phyloP scores from a whole-genome alignment of 1,140 invertebrate genomes.

The Limonius californicus region DNA sequence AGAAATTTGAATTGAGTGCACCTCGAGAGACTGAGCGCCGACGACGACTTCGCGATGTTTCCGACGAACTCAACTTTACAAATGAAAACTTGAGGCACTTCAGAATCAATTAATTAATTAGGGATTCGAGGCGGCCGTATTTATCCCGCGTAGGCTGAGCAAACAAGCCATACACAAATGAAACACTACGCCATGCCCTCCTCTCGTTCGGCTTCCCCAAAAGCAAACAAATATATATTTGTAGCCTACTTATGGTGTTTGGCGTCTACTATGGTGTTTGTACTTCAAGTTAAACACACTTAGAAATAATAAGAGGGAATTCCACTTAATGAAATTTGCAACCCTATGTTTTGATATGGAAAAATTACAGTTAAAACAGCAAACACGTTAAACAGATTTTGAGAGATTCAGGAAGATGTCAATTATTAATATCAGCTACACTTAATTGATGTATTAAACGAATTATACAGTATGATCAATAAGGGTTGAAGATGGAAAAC shows the following conservation, averaged over 20 bases:
- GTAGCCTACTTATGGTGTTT: neutral
- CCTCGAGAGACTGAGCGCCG: neutral
- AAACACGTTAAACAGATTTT: too few species aligned
- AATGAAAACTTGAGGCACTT: constrained; percentile 1
- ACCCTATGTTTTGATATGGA: too few species aligned
- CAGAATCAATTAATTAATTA: constrained; percentile 14
- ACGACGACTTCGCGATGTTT: neutral
- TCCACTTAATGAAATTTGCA: neutral
- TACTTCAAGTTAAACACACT: neutral
- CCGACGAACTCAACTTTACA: constrained; percentile 1
- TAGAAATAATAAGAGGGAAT: neutral
- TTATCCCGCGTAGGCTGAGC: neutral
- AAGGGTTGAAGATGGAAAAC: too few species aligned
- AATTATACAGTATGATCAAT: too few species aligned
- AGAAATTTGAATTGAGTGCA: constrained; percentile 1
- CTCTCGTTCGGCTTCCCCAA: neutral
- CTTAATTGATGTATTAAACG: too few species aligned
- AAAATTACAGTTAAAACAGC: too few species aligned
- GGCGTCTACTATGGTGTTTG: neutral
- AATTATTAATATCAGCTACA: too few species aligned
- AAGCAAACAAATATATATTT: constrained; percentile 8
- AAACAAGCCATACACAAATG: constrained; percentile 11
- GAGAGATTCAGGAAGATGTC: too few species aligned
- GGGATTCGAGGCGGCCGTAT: constrained; percentile 1
- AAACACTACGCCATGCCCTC: neutral